Evolutionary conservation across 1,140 invertebrate genomes (phyloP).

Genomic region (Zaprionus tsacasi): DNA sequence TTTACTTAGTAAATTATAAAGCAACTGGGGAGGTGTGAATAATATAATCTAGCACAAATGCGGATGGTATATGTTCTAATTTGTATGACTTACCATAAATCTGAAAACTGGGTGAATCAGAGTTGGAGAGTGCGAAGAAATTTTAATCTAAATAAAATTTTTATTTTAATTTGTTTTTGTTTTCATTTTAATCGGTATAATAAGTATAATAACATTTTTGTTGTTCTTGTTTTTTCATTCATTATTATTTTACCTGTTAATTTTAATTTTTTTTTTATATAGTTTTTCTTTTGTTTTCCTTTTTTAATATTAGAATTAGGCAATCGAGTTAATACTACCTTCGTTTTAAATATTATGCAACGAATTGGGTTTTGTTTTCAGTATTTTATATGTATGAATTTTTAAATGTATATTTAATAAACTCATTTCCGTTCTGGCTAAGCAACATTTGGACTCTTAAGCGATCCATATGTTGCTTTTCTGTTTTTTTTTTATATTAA

Average conservation of each 20-base stretch:
- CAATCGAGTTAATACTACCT: conserved; percentile 84
- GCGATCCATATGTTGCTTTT: conserved; percentile 54
- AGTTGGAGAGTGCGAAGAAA: conserved; percentile 51
- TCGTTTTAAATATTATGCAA: conserved; percentile 83
- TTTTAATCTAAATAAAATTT: conserved; percentile 84
- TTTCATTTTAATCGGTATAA: conserved; percentile 84
- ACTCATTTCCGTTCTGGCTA: conserved; percentile 80
- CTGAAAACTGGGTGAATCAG: conserved; percentile 9
- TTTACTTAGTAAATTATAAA: background rate
- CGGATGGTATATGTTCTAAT: background rate
- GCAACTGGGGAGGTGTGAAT: background rate
- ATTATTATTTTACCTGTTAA: conserved; percentile 79
- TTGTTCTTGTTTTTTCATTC: conserved; percentile 66
- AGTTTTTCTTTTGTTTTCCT: conserved; percentile 47
- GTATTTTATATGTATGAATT: conserved; percentile 70
- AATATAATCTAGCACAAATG: background rate
- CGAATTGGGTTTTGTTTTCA: conserved; percentile 71
- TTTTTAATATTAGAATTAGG: conserved; percentile 84
- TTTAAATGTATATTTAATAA: conserved; percentile 81
- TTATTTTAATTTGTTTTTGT: conserved; percentile 83
- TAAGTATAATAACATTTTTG: conserved; percentile 84
- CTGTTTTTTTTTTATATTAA: conserved; percentile 53
- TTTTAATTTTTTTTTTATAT: conserved; percentile 72
- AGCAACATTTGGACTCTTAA: conserved; percentile 56
- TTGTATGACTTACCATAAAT: conserved; percentile 20